Base-by-base conservation (phyloP, 2,113 vertebrate genomes). In the Peromyscus maniculatus region DNA sequence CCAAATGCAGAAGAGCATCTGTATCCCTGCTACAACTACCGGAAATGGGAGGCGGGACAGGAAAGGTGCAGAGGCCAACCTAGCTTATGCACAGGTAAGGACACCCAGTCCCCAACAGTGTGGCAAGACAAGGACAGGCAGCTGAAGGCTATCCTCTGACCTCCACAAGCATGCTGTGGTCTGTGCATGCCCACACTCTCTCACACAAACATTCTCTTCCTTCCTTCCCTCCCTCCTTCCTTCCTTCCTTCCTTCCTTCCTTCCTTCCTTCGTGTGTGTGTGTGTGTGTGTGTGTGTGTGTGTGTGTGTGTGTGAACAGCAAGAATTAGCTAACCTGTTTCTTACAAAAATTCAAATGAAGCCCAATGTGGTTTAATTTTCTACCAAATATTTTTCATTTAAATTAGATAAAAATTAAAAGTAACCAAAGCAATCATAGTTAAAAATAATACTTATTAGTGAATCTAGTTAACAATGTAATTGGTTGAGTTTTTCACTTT, bases 381-480 rank as follows among this genome's bases (percentile, higher is more conserved):
- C 72, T n/a, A 79, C 36, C 26, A 66, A 39, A 1, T 66, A 66
- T 84, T 72, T 64, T 66, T 66, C 83, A 86, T 86, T 86, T 86
- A 46, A 86, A 66, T 46, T 66, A 79, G 71, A 78, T 91, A 5
- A 91, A 95, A 69, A 69, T 83, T 64, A 62, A 74, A 84, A 96
- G n/a, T 72, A 66, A 91, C 21, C 28, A 62, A 12, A 69, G 66
- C 13, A 55, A 16, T 11, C 80, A 87, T 62, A 90, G 15, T 57
- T 62, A 31, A 92, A 84, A 67, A 92, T 59, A 67, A 88, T 79
- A 71, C 71, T 33, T 86, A 71, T 17, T 93, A 89, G 52, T 66
- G 17, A 95, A 83, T 69, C 67, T 64, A 91, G 52, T 86, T 88
- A 94, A 96, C 75, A 93, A 91, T 0, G 86, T 10, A 87, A 91